Conservation (phyloP, 2,888 invertebrate genomes). For the Carpatolechia fugitivella region DNA sequence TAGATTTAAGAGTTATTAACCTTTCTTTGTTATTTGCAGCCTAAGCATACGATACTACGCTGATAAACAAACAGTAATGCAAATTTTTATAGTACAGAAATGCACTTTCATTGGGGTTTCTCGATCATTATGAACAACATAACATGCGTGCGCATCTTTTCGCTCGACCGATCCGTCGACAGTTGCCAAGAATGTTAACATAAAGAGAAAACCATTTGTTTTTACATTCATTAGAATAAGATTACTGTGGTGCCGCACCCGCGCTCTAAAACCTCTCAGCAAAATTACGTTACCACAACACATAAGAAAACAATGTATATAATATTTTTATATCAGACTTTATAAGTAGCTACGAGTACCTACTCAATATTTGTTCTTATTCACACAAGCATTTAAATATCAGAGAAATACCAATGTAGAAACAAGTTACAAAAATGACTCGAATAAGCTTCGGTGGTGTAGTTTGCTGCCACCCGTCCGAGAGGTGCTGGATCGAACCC, state of each 20-base stretch:
- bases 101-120: constrained; percentile 7
- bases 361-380: too few relatives aligned
- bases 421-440: too few relatives aligned
- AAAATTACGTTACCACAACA: neutral
- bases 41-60: neutral
- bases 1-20: too few relatives aligned
- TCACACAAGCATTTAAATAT: too few relatives aligned
- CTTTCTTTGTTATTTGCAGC: too few relatives aligned
- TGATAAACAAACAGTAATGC: neutral
- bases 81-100: neutral
- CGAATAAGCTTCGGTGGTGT: too few relatives aligned
- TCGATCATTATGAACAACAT: constrained; percentile 5
- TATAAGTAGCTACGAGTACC: too few relatives aligned
- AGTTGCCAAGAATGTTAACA: constrained; percentile 8
- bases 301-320: too few relatives aligned
- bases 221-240: neutral
- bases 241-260: neutral
- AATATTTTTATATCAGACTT: too few relatives aligned
- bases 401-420: too few relatives aligned
- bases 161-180: constrained; percentile 9
- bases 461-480: too few relatives aligned
- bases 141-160: constrained; percentile 2
- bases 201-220: neutral
- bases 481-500: too few relatives aligned
- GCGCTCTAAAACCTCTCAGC: neutral